A percentile compares a stretch with the other conserved stretches of the same genome.
Conservation (phyloP, 1,140 invertebrate species). For the Drosophila melanica region DNA sequence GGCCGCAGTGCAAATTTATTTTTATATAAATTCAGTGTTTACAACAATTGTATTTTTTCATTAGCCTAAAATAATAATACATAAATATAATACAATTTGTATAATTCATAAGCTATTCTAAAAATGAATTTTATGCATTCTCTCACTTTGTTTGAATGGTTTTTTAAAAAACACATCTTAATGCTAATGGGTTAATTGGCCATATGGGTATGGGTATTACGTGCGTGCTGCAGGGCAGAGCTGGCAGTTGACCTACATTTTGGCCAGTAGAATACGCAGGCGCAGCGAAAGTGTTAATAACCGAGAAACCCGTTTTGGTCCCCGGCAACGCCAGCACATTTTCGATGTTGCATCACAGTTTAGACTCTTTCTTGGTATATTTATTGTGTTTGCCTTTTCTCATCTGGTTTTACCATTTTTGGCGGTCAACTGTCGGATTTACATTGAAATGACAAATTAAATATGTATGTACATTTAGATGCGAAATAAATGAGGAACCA, state of each 20-base stretch:
- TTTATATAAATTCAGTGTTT: too few relatives aligned
- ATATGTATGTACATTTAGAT: conserved; percentile 57
- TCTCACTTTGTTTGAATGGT: background rate
- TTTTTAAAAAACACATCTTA: background rate
- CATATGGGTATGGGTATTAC: conserved; percentile 26
- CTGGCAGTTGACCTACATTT: conserved; percentile 68
- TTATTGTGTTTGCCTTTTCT: conserved; percentile 5
- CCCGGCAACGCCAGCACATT: conserved; percentile 24
- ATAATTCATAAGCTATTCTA: background rate
- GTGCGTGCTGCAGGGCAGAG: conserved; percentile 33
- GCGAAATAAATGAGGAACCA: conserved; percentile 25
- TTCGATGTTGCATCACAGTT: conserved; percentile 65
- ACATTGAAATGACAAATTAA: conserved; percentile 73
- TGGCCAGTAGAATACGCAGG: conserved; percentile 58
- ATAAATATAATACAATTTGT: background rate
- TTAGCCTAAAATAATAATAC: background rate
- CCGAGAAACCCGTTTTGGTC: conserved; percentile 67
- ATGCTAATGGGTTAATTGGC: conserved; percentile 34
- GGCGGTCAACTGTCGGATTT: conserved; percentile 74
- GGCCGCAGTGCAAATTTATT: background rate
- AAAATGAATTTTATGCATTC: background rate
- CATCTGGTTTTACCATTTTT: conserved; percentile 40
- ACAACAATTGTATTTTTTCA: too few relatives aligned
- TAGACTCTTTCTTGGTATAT: conserved; percentile 74
- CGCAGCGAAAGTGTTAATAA: conserved; percentile 79